These are phyloP conservation scores for Atractosteus spatula DNA, from an alignment of 2,113 vertebrate genomes.

Conservation along the genomic window DNA sequence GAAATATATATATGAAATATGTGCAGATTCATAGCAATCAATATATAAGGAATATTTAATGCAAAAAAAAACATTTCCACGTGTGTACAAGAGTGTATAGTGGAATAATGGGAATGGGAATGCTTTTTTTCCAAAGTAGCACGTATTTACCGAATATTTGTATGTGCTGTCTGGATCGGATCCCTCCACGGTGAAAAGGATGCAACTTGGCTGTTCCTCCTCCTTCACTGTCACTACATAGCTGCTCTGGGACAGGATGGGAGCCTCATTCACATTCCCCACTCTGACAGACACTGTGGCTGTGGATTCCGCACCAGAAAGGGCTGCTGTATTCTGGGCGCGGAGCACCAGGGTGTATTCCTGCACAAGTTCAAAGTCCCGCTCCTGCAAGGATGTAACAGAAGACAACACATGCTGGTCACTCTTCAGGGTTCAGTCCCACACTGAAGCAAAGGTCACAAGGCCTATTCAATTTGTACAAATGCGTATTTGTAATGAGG, in stretches of 20 bases:
- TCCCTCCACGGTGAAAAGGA: conserved; percentile 68
- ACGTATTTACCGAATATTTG: too few species aligned
- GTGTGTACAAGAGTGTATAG: too few species aligned
- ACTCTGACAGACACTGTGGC: conserved; percentile 66
- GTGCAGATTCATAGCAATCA: too few species aligned
- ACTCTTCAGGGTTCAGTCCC: too few species aligned
- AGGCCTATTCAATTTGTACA: too few species aligned
- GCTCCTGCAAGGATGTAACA: conserved; percentile 43
- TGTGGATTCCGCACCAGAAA: conserved; percentile 69
- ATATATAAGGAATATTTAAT: too few species aligned
- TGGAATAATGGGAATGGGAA: too few species aligned
- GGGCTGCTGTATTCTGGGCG: conserved; percentile 63
- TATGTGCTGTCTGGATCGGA: conserved; percentile 58
- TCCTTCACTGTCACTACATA: conserved; percentile 70
- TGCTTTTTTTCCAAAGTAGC: too few species aligned
- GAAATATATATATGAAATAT: too few species aligned
- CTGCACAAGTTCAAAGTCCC: conserved; percentile 72
- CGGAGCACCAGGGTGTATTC: conserved; percentile 68
- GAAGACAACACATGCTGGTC: background rate
- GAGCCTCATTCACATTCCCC: conserved; percentile 70
- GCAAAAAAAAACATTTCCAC: too few species aligned
- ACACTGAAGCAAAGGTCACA: too few species aligned
- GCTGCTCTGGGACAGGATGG: conserved; percentile 61
- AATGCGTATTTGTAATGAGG: too few species aligned
- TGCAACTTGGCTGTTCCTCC: conserved; percentile 62